These are phyloP conservation scores for Peromyscus leucopus DNA, from an alignment of 2,113 vertebrate species.

Conservation along the genomic window DNA sequence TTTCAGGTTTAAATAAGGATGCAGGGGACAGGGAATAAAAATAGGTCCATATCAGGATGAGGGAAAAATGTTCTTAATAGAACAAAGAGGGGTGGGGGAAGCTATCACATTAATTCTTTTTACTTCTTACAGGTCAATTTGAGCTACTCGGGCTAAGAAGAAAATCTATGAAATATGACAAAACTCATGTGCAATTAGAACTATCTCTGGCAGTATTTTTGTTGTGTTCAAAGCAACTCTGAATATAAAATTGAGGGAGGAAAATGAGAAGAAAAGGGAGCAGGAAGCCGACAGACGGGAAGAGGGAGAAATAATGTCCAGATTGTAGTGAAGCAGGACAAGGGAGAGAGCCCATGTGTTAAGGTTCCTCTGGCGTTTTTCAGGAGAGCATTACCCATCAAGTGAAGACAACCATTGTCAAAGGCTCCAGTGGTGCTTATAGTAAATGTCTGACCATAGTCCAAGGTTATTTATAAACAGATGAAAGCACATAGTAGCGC, in stretches of 20 bases:
- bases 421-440: slow-evolving; percentile 76
- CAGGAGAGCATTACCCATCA: slow-evolving; percentile 75
- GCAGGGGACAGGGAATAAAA: slow-evolving; percentile 46
- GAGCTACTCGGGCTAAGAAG: slow-evolving; percentile 72
- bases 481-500: background rate
- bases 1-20: slow-evolving; percentile 80
- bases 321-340: background rate
- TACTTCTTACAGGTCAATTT: slow-evolving; percentile 72
- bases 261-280: slow-evolving; percentile 58
- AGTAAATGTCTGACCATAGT: slow-evolving; percentile 81
- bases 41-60: background rate
- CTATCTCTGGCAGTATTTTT: slow-evolving; percentile 67
- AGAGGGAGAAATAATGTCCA: background rate
- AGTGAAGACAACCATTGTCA: slow-evolving; percentile 75
- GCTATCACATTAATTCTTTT: slow-evolving; percentile 70
- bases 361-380: slow-evolving; percentile 77
- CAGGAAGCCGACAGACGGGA: slow-evolving; percentile 53
- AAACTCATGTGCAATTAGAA: slow-evolving; percentile 80
- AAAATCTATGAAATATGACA: slow-evolving; percentile 75
- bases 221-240: slow-evolving; percentile 68
- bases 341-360: slow-evolving; percentile 14
- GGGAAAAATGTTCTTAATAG: slow-evolving; percentile 42
- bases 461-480: slow-evolving; percentile 68
- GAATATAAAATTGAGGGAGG: slow-evolving; percentile 57
- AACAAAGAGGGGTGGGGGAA: slow-evolving; percentile 53